phyloP scores from a whole-genome alignment of 1,140 invertebrate genomes.

The Drosophila nebulosa region DNA sequence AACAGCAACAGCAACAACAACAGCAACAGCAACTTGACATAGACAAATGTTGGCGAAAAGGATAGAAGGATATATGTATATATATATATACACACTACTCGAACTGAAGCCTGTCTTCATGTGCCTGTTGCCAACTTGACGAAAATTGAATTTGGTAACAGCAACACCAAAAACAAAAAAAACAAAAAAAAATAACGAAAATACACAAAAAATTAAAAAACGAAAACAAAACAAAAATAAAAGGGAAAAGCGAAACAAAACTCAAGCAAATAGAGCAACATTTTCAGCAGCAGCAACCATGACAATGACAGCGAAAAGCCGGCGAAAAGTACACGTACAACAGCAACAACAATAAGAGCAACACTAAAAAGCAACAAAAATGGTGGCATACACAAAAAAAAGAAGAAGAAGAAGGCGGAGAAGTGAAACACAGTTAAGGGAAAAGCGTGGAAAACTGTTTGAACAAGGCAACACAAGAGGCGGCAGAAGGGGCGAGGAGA shows the following conservation, averaged over 20 bases:
- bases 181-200: slow-evolving; percentile 1
- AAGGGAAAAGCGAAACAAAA: slow-evolving; percentile 30
- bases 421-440: slow-evolving; percentile 9
- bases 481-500: not conserved
- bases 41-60: slow-evolving; percentile 54
- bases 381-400: slow-evolving; percentile 51
- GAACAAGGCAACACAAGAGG: slow-evolving; percentile 27
- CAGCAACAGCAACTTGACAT: slow-evolving; percentile 30
- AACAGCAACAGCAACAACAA: too few species aligned
- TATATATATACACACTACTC: slow-evolving; percentile 6
- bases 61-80: slow-evolving; percentile 12
- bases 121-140: slow-evolving; percentile 60
- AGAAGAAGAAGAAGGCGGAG: slow-evolving; percentile 32
- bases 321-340: slow-evolving; percentile 8
- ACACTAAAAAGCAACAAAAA: slow-evolving; percentile 40
- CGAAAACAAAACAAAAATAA: slow-evolving; percentile 4
- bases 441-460: slow-evolving; percentile 49
- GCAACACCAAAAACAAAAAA: slow-evolving; percentile 34
- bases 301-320: slow-evolving; percentile 53
- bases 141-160: slow-evolving; percentile 62
- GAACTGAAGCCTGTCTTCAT: slow-evolving; percentile 35
- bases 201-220: not conserved
- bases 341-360: slow-evolving; percentile 23
- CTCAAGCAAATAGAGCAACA: slow-evolving; percentile 46
- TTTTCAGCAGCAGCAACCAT: slow-evolving; percentile 28